These are phyloP conservation scores for Polylopha cassiicola DNA, from an alignment of 2,888 invertebrate species.

Conservation along the genomic window DNA sequence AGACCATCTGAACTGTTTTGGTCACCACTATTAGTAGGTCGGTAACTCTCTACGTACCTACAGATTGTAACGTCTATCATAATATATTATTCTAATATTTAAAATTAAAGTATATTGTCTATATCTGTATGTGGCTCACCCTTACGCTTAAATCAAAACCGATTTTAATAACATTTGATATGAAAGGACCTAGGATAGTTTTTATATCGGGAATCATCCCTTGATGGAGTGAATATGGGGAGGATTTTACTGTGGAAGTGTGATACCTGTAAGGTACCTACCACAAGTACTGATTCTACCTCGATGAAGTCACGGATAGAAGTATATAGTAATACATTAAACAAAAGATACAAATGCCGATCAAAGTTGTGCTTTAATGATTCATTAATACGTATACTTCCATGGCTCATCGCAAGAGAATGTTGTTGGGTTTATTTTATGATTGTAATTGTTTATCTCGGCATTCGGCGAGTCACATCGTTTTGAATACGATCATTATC, in stretches of 20 bases:
- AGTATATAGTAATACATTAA: too few relatives aligned
- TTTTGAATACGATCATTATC: constrained; percentile 67
- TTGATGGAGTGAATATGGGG: too few relatives aligned
- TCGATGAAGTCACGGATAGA: too few relatives aligned
- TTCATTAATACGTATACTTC: constrained; percentile 8
- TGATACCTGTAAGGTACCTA: too few relatives aligned
- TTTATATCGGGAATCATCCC: too few relatives aligned
- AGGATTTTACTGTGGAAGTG: too few relatives aligned
- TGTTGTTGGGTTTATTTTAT: constrained; percentile 39
- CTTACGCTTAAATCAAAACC: too few relatives aligned
- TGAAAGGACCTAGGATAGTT: too few relatives aligned
- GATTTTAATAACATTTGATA: too few relatives aligned
- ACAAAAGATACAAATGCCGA: too few relatives aligned
- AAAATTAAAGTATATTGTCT: constrained; percentile 4
- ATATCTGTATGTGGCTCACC: too few relatives aligned
- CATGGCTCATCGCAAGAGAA: constrained; percentile 14
- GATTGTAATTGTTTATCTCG: constrained; percentile 39
- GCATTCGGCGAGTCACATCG: constrained; percentile 53
- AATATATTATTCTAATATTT: not conserved
- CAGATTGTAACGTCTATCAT: not conserved
- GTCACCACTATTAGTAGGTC: constrained; percentile 17
- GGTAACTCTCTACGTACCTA: constrained; percentile 1
- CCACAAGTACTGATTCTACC: too few relatives aligned
- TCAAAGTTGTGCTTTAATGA: constrained; percentile 11
- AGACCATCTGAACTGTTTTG: constrained; percentile 21